These are phyloP conservation scores for Musca domestica DNA, from an alignment of 1,140 invertebrate genomes.

Conservation along the genomic window DNA sequence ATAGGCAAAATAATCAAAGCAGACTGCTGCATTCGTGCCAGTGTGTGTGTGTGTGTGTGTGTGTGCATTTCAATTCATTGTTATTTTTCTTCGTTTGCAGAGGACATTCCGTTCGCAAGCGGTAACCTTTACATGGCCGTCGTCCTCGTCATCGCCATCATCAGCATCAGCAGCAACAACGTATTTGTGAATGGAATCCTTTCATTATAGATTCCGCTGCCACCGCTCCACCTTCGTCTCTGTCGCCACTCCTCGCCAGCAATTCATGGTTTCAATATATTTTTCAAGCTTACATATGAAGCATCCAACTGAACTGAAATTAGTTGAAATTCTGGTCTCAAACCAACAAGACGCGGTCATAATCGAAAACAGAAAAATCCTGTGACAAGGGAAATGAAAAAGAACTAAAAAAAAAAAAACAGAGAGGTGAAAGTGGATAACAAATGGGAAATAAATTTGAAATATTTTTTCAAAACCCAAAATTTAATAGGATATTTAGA, in stretches of 20 bases:
- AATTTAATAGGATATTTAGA: no score
- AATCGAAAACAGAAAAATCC: no score
- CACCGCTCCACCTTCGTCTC: neutral
- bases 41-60: neutral
- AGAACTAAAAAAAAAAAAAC: no score
- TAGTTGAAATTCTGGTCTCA: conserved; percentile 19
- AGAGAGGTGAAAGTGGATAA: no score
- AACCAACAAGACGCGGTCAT: conserved; percentile 6
- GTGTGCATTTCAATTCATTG: neutral
- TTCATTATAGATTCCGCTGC: neutral
- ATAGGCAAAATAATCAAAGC: no score
- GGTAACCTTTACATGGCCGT: conserved; percentile 21
- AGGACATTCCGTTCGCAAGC: conserved; percentile 21
- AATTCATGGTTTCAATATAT: neutral
- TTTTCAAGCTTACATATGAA: conserved; percentile 21
- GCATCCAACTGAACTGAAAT: conserved; percentile 13
- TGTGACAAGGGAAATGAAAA: no score
- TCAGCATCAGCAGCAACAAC: no score
- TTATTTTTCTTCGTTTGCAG: conserved; percentile 11
- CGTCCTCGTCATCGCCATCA: neutral
- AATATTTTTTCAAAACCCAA: no score
- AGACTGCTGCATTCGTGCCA: no score
- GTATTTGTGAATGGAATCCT: neutral
- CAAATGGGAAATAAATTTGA: no score
- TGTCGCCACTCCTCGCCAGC: neutral